phyloP scores from a whole-genome alignment of 2,113 vertebrate genomes.

The Rutilus rutilus region DNA sequence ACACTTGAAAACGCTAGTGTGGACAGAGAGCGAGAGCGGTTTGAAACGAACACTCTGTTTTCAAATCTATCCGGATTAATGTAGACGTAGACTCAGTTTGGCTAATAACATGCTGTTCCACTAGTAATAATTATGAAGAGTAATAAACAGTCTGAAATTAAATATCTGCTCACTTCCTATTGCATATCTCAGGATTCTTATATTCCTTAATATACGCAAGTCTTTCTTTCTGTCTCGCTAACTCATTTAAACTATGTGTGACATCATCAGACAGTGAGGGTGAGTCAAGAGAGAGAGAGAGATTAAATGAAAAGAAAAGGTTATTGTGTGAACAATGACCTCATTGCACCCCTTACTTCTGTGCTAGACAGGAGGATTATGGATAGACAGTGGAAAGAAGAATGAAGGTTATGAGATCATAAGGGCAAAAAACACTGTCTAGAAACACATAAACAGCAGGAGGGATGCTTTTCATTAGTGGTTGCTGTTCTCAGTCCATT shows the following conservation, averaged over 20 bases:
- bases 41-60: neutral
- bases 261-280: slow-evolving; percentile 42
- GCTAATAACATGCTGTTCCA: slow-evolving; percentile 44
- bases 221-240: neutral
- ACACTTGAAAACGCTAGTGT: neutral
- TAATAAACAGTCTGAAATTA: neutral
- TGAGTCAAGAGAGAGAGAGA: slow-evolving; percentile 23
- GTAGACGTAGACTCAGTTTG: neutral
- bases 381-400: slow-evolving; percentile 6
- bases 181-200: neutral
- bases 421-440: slow-evolving; percentile 5
- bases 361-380: slow-evolving; percentile 44
- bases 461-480: slow-evolving; percentile 12
- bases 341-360: slow-evolving; percentile 26
- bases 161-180: neutral
- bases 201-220: neutral
- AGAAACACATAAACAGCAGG: slow-evolving; percentile 18
- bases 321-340: slow-evolving; percentile 43
- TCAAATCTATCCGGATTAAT: neutral
- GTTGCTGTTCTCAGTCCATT: neutral
- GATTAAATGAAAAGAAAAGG: slow-evolving; percentile 30
- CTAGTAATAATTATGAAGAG: neutral
- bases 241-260: neutral
- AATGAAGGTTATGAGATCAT: slow-evolving; percentile 37
- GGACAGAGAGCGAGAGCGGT: neutral